Conservation (phyloP, 2,888 invertebrate species). For the Urechis unicinctus region DNA sequence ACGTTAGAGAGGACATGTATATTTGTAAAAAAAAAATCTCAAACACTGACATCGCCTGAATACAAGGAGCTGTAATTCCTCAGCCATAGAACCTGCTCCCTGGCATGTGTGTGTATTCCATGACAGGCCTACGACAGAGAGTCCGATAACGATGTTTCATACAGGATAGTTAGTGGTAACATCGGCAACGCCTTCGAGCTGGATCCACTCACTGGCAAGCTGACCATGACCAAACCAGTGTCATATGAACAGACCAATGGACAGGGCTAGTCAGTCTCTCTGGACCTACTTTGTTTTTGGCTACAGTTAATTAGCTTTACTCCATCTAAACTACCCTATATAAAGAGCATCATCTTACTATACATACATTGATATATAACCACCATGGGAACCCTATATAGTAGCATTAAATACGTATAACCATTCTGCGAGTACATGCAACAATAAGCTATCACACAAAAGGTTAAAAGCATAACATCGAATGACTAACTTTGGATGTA, state of each 20-base stretch:
- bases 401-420: too few species aligned
- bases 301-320: too few species aligned
- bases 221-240: conserved; percentile 3
- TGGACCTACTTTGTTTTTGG: background rate
- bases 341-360: too few species aligned
- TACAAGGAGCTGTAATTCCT: too few species aligned
- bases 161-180: conserved; percentile 5
- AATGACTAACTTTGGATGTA: background rate
- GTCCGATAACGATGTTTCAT: background rate
- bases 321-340: too few species aligned
- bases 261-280: background rate
- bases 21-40: too few species aligned
- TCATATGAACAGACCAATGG: background rate
- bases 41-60: too few species aligned
- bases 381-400: too few species aligned
- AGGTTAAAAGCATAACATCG: background rate
- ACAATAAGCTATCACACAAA: too few species aligned
- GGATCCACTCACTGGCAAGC: conserved; percentile 2
- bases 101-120: background rate
- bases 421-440: too few species aligned
- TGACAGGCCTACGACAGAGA: conserved; percentile 7
- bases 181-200: conserved; percentile 7
- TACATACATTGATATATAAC: too few species aligned
- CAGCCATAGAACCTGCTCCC: background rate
- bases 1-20: too few species aligned